Percentiles rank a stretch among this genome's conserved stretches.
These are phyloP conservation scores for Brachypteracias leptosomus DNA, from an alignment of 2,113 vertebrate species.

Conservation along the genomic window DNA sequence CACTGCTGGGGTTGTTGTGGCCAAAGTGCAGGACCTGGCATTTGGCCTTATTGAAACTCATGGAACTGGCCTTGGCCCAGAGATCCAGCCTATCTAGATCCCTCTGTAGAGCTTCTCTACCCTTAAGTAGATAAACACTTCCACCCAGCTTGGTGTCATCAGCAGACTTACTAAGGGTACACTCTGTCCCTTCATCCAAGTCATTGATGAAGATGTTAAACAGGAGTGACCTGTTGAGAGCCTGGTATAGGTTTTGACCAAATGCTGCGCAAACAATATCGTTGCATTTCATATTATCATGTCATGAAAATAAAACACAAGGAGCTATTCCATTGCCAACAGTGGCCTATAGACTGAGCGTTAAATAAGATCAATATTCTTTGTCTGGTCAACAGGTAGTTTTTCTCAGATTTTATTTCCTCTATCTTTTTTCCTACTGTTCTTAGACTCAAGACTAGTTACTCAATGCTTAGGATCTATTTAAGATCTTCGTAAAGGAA, in stretches of 20 bases:
- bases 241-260: background rate
- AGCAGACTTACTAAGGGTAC: no score
- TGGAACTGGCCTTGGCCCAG: no score
- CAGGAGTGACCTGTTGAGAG: background rate
- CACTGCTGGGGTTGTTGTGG: no score
- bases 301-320: background rate
- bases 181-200: no score
- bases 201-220: no score
- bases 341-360: background rate
- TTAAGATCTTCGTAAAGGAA: background rate
- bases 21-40: no score
- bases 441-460: background rate
- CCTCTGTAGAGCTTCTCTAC: no score
- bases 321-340: background rate
- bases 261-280: background rate
- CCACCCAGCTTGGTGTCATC: no score
- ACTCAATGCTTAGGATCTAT: background rate
- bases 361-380: background rate
- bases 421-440: background rate
- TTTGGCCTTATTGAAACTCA: no score
- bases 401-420: background rate
- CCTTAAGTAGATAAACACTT: no score
- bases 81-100: no score
- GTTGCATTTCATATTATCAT: background rate
- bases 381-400: background rate